These are phyloP conservation scores for human DNA, from an alignment of 2,113 vertebrate genomes.

Conservation along the genomic window DNA sequence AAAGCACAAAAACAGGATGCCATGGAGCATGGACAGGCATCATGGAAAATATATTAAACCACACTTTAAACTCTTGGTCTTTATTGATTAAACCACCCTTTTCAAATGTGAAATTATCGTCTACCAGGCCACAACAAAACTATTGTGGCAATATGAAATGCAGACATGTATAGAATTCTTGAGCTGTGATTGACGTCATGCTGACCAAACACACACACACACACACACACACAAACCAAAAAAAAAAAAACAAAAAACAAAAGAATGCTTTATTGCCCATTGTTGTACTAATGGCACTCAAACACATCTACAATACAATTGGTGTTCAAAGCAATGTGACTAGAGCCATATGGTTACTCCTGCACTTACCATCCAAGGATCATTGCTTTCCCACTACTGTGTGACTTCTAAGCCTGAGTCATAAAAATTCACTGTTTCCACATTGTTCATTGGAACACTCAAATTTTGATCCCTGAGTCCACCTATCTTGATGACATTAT, in stretches of 20 bases:
- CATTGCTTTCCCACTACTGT: not conserved
- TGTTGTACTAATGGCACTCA: not conserved
- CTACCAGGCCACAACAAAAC: not conserved
- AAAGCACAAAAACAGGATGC: not conserved
- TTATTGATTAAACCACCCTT: not conserved
- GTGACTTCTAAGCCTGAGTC: not conserved
- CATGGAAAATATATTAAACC: not conserved
- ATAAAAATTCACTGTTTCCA: not conserved
- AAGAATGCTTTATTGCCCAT: not conserved
- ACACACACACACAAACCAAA: no score
- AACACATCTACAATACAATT: not conserved
- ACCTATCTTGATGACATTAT: not conserved
- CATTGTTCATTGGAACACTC: accelerated
- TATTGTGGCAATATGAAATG: not conserved
- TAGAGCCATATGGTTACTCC: not conserved
- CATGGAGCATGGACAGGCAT: not conserved
- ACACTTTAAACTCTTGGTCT: not conserved
- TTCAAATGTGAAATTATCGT: not conserved
- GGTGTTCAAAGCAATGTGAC: not conserved
- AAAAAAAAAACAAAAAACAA: no score
- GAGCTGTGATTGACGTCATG: not conserved
- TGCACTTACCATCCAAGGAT: no score
- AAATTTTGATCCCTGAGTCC: not conserved
- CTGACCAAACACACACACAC: no score
- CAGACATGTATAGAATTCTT: not conserved